Evolutionary conservation across 2,797 vertebrate genomes (phyloP).

Genomic region (Anguilla obscura): DNA sequence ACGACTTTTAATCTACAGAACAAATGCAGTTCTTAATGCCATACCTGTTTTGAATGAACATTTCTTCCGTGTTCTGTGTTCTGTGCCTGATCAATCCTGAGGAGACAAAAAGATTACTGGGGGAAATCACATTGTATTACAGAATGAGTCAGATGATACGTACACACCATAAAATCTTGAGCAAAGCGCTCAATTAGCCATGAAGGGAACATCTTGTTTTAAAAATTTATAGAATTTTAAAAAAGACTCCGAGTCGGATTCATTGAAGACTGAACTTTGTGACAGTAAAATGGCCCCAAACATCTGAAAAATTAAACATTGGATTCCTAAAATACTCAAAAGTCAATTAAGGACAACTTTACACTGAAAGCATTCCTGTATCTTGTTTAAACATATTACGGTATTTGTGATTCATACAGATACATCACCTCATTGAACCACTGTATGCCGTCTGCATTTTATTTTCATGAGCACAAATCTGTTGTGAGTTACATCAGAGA

Average conservation of each 20-base stretch:
- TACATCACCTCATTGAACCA: background rate
- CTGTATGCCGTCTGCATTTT: background rate
- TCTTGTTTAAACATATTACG: background rate
- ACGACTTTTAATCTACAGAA: background rate
- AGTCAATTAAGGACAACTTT: background rate
- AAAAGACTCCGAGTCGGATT: background rate
- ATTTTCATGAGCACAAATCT: background rate
- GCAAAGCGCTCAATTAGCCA: background rate
- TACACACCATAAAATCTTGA: background rate
- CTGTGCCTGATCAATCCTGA: background rate
- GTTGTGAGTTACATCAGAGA: background rate
- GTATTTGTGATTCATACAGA: background rate
- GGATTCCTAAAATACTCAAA: background rate
- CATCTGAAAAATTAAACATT: background rate
- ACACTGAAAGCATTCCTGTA: background rate
- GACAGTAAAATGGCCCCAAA: background rate
- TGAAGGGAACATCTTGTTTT: background rate
- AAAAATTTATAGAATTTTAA: background rate
- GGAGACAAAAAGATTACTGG: background rate
- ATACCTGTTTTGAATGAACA: background rate
- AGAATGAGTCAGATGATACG: slow-evolving; percentile 11
- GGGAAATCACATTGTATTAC: slow-evolving; percentile 2
- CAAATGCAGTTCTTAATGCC: background rate
- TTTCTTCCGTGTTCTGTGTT: background rate
- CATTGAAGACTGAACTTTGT: background rate